Conservation (phyloP, 2,113 vertebrate genomes). For the Dicerorhinus sumatrensis region DNA sequence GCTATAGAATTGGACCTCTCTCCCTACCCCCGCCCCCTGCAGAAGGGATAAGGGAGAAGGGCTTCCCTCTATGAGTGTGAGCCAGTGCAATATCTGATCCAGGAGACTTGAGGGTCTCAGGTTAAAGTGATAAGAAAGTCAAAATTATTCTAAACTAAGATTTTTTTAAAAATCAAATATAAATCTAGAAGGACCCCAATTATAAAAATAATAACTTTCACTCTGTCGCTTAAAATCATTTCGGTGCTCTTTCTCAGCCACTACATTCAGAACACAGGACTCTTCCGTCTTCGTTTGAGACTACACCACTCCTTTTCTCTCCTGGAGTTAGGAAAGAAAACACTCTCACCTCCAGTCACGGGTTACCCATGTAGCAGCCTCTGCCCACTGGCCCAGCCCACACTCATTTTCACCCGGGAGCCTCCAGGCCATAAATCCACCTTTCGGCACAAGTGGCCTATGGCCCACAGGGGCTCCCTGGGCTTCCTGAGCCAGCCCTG, state of each 20-base stretch:
- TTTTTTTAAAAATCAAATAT: not conserved
- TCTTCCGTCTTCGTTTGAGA: not conserved
- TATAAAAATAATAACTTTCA: not conserved
- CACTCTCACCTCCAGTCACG: not conserved
- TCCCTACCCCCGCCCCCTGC: no score
- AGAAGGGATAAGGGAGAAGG: not conserved
- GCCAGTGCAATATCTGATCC: not conserved
- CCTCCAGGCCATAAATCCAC: not conserved
- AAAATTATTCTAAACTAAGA: not conserved
- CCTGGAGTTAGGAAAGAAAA: constrained; percentile 3
- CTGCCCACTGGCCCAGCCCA: not conserved
- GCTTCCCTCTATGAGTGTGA: not conserved
- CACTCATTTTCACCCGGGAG: not conserved
- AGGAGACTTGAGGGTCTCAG: not conserved
- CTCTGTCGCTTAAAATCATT: not conserved
- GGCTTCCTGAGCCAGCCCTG: not conserved
- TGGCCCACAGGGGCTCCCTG: not conserved
- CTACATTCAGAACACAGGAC: not conserved
- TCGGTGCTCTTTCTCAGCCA: not conserved
- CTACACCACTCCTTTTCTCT: not conserved
- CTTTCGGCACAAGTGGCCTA: not conserved
- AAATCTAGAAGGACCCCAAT: not conserved
- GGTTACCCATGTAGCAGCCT: not conserved
- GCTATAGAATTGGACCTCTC: not conserved
- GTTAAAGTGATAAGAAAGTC: not conserved